phyloP scores from a whole-genome alignment of 1,140 invertebrate species.

The Globodera rostochiensis region DNA sequence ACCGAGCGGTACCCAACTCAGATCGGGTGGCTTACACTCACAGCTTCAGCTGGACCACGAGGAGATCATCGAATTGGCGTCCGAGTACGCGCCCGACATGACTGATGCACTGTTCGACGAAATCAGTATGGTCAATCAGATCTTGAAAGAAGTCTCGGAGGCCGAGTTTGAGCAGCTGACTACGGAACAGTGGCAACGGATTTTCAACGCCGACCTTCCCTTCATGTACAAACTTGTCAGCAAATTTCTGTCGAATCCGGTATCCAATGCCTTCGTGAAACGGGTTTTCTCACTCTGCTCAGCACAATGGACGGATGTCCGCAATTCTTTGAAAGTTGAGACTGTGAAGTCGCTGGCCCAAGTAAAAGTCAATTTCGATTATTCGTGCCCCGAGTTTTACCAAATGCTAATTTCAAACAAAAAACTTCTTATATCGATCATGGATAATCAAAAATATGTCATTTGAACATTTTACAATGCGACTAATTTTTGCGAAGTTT shows the following conservation, averaged over 20 bases:
- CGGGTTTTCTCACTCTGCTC: neutral
- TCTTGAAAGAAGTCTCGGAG: neutral
- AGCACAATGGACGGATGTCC: neutral
- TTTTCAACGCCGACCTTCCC: neutral
- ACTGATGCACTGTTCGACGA: neutral
- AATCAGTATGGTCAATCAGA: neutral
- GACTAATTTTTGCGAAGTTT: too few species aligned
- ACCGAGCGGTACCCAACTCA: neutral
- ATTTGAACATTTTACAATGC: too few species aligned
- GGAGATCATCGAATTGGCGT: neutral
- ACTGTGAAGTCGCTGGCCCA: neutral
- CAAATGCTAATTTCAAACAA: too few species aligned
- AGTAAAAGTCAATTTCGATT: conserved; percentile 1
- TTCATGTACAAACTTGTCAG: neutral
- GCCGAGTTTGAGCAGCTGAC: neutral
- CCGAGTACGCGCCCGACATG: neutral
- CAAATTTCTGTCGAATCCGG: neutral
- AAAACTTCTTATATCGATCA: too few species aligned
- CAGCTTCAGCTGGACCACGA: neutral
- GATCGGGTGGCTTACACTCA: neutral
- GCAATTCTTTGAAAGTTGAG: neutral
- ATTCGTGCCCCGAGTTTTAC: neutral
- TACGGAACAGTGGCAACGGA: neutral
- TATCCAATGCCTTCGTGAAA: conserved; percentile 5
- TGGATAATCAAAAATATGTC: too few species aligned